Evolutionary conservation across 2,797 vertebrate genomes (phyloP).

Genomic region (Neostethus bicornis): DNA sequence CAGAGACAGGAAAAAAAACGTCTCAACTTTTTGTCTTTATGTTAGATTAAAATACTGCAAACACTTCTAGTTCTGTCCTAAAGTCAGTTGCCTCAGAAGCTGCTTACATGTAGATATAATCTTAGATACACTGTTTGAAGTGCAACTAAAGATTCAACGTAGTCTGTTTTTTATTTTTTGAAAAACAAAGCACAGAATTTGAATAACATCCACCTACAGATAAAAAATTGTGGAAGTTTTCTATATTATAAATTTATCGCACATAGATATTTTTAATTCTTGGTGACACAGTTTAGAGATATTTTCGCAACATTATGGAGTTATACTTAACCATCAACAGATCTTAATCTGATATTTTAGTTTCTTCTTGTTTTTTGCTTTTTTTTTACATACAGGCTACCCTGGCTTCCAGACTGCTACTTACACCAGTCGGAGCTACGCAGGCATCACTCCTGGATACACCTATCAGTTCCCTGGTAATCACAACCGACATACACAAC

Average conservation of each 20-base stretch:
- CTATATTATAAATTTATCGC: conserved; percentile 23
- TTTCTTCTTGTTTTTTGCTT: conserved; percentile 1
- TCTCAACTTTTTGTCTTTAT: background rate
- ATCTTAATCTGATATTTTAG: background rate
- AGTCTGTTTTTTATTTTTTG: conserved; percentile 19
- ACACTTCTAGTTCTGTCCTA: background rate
- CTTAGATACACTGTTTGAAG: conserved; percentile 29
- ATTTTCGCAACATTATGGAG: background rate
- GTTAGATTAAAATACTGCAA: background rate
- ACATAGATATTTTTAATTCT: conserved; percentile 6
- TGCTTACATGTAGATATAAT: conserved; percentile 20
- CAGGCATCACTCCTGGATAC: conserved; percentile 96
- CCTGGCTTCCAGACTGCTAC: conserved; percentile 98
- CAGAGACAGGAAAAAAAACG: background rate
- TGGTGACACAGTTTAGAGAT: background rate
- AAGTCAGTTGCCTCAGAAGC: conserved; percentile 9
- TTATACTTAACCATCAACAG: background rate
- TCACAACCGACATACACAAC: conserved; percentile 36
- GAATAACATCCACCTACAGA: conserved; percentile 53
- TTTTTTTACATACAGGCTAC: conserved; percentile 83
- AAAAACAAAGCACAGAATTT: conserved; percentile 52
- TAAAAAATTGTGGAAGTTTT: conserved; percentile 17
- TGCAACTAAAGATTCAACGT: conserved; percentile 38
- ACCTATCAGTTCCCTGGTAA: conserved; percentile 99
- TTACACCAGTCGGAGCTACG: conserved; percentile 97